Percentiles rank a stretch among this genome's conserved stretches.
These are phyloP conservation scores for Leptinotarsa peninsularis DNA, from an alignment of 2,888 invertebrate species.

Conservation along the genomic window DNA sequence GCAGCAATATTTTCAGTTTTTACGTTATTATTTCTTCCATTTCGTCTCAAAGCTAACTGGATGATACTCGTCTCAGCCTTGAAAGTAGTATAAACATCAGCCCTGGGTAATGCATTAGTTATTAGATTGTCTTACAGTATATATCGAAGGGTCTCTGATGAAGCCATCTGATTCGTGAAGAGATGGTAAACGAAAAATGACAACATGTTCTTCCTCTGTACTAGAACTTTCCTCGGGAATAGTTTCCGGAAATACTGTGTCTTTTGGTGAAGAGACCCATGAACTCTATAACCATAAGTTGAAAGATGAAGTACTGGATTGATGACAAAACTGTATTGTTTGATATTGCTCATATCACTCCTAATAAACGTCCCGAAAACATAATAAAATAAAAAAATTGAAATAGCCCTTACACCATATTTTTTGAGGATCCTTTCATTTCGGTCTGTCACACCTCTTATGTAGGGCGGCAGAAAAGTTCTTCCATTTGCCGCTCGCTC, in stretches of 20 bases:
- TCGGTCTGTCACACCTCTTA: too few relatives aligned
- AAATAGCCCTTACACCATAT: too few relatives aligned
- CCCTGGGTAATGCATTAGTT: too few relatives aligned
- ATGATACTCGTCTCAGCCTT: constrained; percentile 84
- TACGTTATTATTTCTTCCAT: constrained; percentile 66
- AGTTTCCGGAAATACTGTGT: constrained; percentile 90
- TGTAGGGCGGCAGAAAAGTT: too few relatives aligned
- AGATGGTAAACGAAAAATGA: constrained; percentile 86
- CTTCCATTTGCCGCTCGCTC: too few relatives aligned
- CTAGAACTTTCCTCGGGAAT: constrained; percentile 94
- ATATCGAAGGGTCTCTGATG: constrained; percentile 82
- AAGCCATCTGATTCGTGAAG: constrained; percentile 78
- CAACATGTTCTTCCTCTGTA: constrained; percentile 92
- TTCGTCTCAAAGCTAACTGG: constrained; percentile 72
- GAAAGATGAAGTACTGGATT: neutral
- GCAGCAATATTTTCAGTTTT: constrained; percentile 68
- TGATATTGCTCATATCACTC: too few relatives aligned
- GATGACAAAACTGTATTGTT: too few relatives aligned
- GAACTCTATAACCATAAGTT: constrained; percentile 67
- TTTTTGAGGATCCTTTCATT: too few relatives aligned
- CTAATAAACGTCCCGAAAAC: too few relatives aligned
- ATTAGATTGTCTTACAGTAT: constrained; percentile 71
- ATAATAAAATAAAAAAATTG: too few relatives aligned
- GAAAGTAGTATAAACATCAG: constrained; percentile 23
- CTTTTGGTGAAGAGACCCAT: constrained; percentile 90